These are phyloP conservation scores for Camponotus fellah DNA, from an alignment of 2,888 invertebrate species.

Conservation along the genomic window DNA sequence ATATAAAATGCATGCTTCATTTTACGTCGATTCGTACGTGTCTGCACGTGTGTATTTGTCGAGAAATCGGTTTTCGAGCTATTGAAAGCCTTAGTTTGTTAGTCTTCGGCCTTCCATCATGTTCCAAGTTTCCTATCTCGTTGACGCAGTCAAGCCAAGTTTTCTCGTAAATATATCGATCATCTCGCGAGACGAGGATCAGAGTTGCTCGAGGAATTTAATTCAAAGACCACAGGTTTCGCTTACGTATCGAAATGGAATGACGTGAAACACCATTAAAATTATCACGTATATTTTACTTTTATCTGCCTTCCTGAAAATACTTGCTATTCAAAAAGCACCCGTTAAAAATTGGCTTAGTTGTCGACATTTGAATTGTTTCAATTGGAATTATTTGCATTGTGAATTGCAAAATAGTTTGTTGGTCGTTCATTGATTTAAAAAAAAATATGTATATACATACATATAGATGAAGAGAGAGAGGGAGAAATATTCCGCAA, in stretches of 20 bases:
- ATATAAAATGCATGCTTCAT: constrained; percentile 61
- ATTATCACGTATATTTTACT: neutral
- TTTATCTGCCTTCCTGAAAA: neutral
- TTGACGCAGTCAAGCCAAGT: constrained; percentile 35
- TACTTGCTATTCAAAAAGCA: neutral
- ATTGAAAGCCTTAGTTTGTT: constrained; percentile 57
- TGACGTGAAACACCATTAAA: neutral
- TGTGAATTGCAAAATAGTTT: constrained; percentile 18
- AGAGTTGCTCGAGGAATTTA: constrained; percentile 6
- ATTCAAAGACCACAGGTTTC: constrained; percentile 5
- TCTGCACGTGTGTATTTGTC: constrained; percentile 70
- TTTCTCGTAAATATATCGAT: constrained; percentile 51
- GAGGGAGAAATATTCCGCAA: constrained; percentile 21
- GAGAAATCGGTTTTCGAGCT: constrained; percentile 49
- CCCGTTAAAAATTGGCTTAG: neutral
- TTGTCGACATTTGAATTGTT: neutral
- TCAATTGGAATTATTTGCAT: constrained; percentile 30
- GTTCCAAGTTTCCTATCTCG: constrained; percentile 46
- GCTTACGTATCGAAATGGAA: neutral
- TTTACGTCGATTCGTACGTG: constrained; percentile 58
- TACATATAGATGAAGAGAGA: neutral
- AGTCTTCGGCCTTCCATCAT: constrained; percentile 37
- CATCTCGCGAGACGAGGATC: neutral
- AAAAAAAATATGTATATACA: neutral
- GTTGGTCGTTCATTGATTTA: constrained; percentile 25